These are phyloP conservation scores for Scaptomyza polygonia DNA, from an alignment of 2,888 invertebrate genomes.

Conservation along the genomic window DNA sequence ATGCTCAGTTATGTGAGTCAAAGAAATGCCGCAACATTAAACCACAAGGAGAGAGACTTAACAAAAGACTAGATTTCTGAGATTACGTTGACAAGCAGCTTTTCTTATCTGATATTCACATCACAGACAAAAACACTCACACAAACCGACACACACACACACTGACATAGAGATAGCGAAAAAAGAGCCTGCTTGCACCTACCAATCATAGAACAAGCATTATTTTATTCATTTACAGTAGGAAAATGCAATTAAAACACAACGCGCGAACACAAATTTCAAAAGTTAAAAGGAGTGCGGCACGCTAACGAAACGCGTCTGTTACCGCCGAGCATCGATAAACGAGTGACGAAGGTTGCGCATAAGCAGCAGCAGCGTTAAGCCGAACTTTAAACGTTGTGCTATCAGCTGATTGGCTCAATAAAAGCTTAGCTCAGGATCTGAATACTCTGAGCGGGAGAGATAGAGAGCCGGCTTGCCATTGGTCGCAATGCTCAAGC, in stretches of 20 bases:
- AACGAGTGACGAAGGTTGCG: slow-evolving; percentile 45
- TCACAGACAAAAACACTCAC: slow-evolving; percentile 30
- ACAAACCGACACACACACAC: neutral
- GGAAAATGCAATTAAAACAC: slow-evolving; percentile 9
- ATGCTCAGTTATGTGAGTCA: slow-evolving; percentile 26
- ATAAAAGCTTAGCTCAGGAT: slow-evolving; percentile 32
- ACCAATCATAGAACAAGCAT: slow-evolving; percentile 55
- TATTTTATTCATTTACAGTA: slow-evolving; percentile 3
- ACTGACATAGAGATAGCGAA: slow-evolving; percentile 1
- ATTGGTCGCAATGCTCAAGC: neutral
- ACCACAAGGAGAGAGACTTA: slow-evolving; percentile 35
- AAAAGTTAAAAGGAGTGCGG: neutral
- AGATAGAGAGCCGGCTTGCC: slow-evolving; percentile 10
- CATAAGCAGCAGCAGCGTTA: slow-evolving; percentile 12
- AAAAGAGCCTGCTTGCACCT: slow-evolving; percentile 49
- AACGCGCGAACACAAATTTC: slow-evolving; percentile 1
- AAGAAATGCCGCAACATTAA: slow-evolving; percentile 41
- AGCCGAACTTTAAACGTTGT: slow-evolving; percentile 49
- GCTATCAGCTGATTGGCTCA: slow-evolving; percentile 42
- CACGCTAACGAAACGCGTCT: slow-evolving; percentile 49
- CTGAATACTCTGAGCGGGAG: neutral
- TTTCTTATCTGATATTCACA: slow-evolving; percentile 44
- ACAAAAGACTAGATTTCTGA: slow-evolving; percentile 69
- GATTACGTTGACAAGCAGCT: slow-evolving; percentile 63
- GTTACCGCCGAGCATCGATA: slow-evolving; percentile 41